Percentiles rank a stretch among this genome's conserved stretches.
Evolutionary conservation across 1,140 invertebrate species (phyloP).

Genomic region (Caenorhabditis briggsae): DNA sequence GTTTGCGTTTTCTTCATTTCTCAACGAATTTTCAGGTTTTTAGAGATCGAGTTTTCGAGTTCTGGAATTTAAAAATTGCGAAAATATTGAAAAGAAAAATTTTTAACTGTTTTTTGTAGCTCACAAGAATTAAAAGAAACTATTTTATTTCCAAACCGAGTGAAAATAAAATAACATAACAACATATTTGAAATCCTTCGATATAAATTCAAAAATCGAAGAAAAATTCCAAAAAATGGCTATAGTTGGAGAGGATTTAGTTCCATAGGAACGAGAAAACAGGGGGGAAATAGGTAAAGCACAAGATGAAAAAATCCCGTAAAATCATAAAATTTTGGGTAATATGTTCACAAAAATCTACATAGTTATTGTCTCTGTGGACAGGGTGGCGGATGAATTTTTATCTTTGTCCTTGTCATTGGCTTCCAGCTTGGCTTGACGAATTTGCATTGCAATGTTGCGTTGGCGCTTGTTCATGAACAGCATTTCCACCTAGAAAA

Average conservation of each 20-base stretch:
- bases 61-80: too few relatives aligned
- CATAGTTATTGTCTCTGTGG: slow-evolving; percentile 38
- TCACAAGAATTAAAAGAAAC: background rate
- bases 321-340: background rate
- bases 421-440: slow-evolving; percentile 3
- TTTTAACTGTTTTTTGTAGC: too few relatives aligned
- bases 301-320: slow-evolving; percentile 32
- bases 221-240: background rate
- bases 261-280: slow-evolving; percentile 9
- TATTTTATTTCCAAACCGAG: slow-evolving; percentile 25
- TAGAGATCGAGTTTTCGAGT: too few relatives aligned
- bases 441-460: slow-evolving; percentile 40
- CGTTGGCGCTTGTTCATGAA: slow-evolving; percentile 53
- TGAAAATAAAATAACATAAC: slow-evolving; percentile 11
- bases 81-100: too few relatives aligned
- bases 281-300: background rate
- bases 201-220: background rate
- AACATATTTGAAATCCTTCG: background rate
- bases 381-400: slow-evolving; percentile 4
- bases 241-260: background rate
- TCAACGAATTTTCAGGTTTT: too few relatives aligned
- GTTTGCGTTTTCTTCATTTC: too few relatives aligned
- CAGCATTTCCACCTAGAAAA: slow-evolving; percentile 35
- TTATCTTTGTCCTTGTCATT: slow-evolving; percentile 1
- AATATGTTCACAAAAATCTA: background rate